Percentiles rank a stretch among this genome's conserved stretches.
Evolutionary conservation across 2,797 vertebrate species (phyloP).

Genomic region (Pelodytes ibericus): DNA sequence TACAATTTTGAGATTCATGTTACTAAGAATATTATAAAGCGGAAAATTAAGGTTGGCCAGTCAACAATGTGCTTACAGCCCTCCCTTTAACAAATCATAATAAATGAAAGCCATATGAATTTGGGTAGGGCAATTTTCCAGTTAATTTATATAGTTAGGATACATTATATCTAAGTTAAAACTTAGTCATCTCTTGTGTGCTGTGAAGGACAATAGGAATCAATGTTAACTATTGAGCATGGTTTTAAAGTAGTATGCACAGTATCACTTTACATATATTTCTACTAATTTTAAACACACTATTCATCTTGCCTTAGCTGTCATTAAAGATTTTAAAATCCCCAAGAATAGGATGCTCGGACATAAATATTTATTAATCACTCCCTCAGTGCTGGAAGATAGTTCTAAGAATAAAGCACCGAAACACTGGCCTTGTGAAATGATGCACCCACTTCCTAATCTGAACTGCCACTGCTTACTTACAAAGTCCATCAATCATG

Average conservation of each 20-base stretch:
- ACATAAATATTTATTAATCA: constrained; percentile 73
- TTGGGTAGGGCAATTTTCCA: not conserved
- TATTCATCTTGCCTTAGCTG: constrained; percentile 3
- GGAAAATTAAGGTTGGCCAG: too few relatives aligned
- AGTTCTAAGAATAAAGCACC: constrained; percentile 78
- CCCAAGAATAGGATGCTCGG: constrained; percentile 70
- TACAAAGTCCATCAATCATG: constrained; percentile 66
- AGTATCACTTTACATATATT: constrained; percentile 46
- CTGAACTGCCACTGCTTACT: constrained; percentile 77
- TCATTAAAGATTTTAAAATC: constrained; percentile 59
- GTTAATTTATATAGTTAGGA: too few relatives aligned
- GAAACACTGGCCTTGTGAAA: constrained; percentile 76
- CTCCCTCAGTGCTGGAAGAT: constrained; percentile 62
- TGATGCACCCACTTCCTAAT: constrained; percentile 76
- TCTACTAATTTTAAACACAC: constrained; percentile 40
- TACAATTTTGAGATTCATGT: too few relatives aligned
- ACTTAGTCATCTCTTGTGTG: not conserved
- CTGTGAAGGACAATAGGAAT: constrained; percentile 42
- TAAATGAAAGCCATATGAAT: too few relatives aligned
- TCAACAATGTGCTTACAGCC: too few relatives aligned
- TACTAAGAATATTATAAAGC: too few relatives aligned
- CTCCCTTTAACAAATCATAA: too few relatives aligned
- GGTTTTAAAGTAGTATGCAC: constrained; percentile 29
- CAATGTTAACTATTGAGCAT: constrained; percentile 28
- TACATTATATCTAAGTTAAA: too few relatives aligned